phyloP scores from a whole-genome alignment of 2,888 invertebrate genomes.

The Cynaeus angustus region DNA sequence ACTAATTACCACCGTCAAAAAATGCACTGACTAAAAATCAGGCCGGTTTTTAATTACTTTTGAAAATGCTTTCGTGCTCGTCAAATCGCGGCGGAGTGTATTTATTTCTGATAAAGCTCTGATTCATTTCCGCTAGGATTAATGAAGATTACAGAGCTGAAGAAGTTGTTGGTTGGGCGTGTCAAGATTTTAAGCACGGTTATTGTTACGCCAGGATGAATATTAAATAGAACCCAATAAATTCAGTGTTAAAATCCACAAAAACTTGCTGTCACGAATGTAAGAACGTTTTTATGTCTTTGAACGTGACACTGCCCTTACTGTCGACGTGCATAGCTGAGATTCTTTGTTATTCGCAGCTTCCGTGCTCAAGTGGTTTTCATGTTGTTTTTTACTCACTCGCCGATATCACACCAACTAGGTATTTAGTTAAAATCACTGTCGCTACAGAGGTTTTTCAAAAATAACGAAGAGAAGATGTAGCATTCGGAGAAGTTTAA shows the following conservation, averaged over 20 bases:
- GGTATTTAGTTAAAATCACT: conserved; percentile 44
- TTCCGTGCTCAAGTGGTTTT: conserved; percentile 49
- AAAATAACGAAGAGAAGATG: conserved; percentile 10
- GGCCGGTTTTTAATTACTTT: too few relatives aligned
- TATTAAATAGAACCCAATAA: conserved; percentile 48
- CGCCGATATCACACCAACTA: neutral
- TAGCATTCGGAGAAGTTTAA: conserved; percentile 12
- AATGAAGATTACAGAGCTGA: conserved; percentile 18
- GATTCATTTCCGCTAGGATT: conserved; percentile 23
- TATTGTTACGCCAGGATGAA: conserved; percentile 44
- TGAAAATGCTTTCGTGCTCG: neutral
- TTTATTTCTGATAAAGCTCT: conserved; percentile 40
- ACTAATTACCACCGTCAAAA: neutral
- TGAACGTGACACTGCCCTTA: conserved; percentile 45
- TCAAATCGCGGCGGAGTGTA: conserved; percentile 30
- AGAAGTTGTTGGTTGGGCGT: conserved; percentile 25
- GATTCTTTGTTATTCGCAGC: conserved; percentile 40
- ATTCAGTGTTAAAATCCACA: conserved; percentile 46
- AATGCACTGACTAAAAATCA: neutral
- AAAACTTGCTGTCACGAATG: conserved; percentile 46
- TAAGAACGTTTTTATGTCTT: conserved; percentile 49
- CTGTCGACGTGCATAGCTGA: conserved; percentile 42
- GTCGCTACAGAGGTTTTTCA: conserved; percentile 10
- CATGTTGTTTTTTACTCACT: too few relatives aligned
- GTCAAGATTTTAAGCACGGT: conserved; percentile 21